A percentile compares a stretch with the other conserved stretches of the same genome.
Conservation (phyloP, 2,113 vertebrate genomes). For the Puffinus mauretanicus region DNA sequence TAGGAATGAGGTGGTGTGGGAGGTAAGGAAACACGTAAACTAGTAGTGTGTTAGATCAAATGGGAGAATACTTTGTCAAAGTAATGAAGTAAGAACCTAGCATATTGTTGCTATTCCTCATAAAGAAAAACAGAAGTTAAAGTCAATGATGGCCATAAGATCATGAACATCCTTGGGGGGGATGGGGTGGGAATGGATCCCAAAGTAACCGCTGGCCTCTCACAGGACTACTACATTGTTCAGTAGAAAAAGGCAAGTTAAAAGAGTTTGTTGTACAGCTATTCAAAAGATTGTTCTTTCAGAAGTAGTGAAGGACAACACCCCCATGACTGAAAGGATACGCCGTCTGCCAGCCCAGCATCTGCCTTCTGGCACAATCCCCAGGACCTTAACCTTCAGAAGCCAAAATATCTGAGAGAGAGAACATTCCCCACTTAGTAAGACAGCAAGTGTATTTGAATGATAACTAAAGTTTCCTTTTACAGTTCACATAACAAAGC, state of each 20-base stretch:
- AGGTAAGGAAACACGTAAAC: background rate
- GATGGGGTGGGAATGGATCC: background rate
- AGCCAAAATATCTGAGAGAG: background rate
- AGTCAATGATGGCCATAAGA: background rate
- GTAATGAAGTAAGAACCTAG: background rate
- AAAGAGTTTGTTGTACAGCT: background rate
- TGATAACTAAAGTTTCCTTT: background rate
- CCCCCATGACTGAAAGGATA: background rate
- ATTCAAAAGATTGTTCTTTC: background rate
- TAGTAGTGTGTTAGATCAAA: background rate
- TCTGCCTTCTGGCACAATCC: slow-evolving; percentile 46
- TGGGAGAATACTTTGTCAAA: background rate
- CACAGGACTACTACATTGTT: background rate
- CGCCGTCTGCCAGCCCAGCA: background rate
- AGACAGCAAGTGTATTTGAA: background rate
- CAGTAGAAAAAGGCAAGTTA: background rate
- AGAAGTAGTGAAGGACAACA: background rate
- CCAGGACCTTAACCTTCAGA: slow-evolving; percentile 24
- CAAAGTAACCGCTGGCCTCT: background rate
- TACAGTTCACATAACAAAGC: background rate
- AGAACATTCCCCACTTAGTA: background rate
- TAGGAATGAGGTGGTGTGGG: background rate
- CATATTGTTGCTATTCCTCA: background rate
- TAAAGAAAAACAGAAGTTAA: background rate
- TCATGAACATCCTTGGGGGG: background rate